Evolutionary conservation across 2,113 vertebrate species (phyloP), one percentile per base, ranked within the genome.

Genomic region (Cromileptes altivelis): DNA sequence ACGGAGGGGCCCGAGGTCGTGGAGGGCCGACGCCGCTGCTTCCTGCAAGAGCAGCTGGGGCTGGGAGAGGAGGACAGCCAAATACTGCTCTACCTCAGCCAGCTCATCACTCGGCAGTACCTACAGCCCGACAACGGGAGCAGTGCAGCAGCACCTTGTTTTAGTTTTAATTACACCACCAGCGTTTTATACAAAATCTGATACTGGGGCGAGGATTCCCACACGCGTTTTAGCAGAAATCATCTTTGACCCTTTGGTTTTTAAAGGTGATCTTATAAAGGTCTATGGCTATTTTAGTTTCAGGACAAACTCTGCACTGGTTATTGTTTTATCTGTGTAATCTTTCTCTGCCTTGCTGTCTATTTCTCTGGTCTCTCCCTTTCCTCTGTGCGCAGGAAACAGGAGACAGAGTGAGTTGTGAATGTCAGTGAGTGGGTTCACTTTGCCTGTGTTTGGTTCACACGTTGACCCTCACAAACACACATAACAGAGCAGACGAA

Each of bases 131-230:
- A 94, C 3, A 81, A 87, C 1, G 95, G 85, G 52, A 74, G 88
- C 79, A 80, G 62, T 3, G 91, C 75, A 14, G 79, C 81, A 61
- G 37, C 89, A 25, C 95, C 96, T 11, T 84, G 92, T 88, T 98
- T 99, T 92, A 96, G 94, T 95, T 99, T 98, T 93, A 96, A 97
- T 94, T 99, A 99, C 2, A 96, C 97, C 81, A 97, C 96, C 94
- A 99, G 97, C 94, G 94, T 96, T 96, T 96, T 98, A 94, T 98
- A 98, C 94, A 99, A 99, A 93, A 99, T 99, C 93, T 99, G 95
- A 96, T 82, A 52, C 50, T 15, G 42, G 49, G 63, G 49, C 47
- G 37, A 76, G 52, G 72, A 78, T 68, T 70, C 23, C 65, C 64
- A 52, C 40, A 52, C 13, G 30, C 2, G 6, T 84, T 88, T 82